phyloP scores from a whole-genome alignment of 2,797 vertebrate genomes.

The Hippoglossus hippoglossus region DNA sequence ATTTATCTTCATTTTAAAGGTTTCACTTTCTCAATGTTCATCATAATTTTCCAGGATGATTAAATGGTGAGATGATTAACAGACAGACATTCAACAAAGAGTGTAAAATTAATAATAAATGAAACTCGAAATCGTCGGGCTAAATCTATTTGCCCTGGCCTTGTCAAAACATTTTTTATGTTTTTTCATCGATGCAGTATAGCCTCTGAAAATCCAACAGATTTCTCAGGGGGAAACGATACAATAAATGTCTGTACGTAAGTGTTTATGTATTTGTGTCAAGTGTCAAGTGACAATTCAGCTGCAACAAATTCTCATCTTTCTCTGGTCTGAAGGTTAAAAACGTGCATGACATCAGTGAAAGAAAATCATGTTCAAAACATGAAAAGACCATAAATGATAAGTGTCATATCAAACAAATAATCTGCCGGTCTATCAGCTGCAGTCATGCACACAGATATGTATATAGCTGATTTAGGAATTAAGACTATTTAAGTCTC shows the following conservation, averaged over 20 bases:
- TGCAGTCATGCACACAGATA: not conserved
- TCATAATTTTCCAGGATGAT: not conserved
- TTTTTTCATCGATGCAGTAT: slow-evolving; percentile 5
- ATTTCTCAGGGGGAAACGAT: slow-evolving; percentile 32
- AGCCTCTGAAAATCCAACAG: slow-evolving; percentile 2
- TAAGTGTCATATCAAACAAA: slow-evolving; percentile 1
- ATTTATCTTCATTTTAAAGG: too few species aligned
- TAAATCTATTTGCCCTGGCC: not conserved
- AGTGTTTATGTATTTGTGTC: slow-evolving; percentile 4
- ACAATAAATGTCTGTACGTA: slow-evolving; percentile 16
- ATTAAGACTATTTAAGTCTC: slow-evolving; percentile 5
- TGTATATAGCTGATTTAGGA: slow-evolving; percentile 1
- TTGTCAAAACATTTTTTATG: not conserved
- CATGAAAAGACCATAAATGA: not conserved
- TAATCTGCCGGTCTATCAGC: slow-evolving; percentile 11
- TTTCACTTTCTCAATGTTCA: too few species aligned
- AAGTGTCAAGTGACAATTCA: not conserved
- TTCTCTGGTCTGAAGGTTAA: not conserved
- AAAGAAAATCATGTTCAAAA: not conserved
- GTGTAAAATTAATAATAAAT: too few species aligned
- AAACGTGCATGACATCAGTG: too few species aligned
- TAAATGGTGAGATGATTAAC: too few species aligned
- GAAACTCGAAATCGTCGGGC: too few species aligned
- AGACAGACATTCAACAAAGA: not conserved
- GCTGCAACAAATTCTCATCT: slow-evolving; percentile 24